A percentile compares a stretch with the other conserved stretches of the same genome.
These are phyloP conservation scores for Hapalemur alaotrensis DNA, from an alignment of 2,797 vertebrate genomes.

Conservation along the genomic window DNA sequence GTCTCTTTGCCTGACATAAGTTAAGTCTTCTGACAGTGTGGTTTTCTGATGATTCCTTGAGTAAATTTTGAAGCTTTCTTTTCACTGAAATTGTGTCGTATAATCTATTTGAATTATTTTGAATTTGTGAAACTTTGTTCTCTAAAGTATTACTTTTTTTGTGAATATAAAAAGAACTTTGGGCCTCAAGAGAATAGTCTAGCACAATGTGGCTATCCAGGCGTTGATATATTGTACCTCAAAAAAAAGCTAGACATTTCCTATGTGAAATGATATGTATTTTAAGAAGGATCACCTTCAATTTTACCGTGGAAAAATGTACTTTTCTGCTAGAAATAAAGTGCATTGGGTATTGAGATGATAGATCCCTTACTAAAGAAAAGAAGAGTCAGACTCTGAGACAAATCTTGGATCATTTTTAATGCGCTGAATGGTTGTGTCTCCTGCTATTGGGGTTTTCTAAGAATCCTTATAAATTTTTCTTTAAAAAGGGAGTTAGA, in stretches of 20 bases:
- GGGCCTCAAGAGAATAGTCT: background rate
- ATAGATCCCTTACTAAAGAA: background rate
- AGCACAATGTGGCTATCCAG: background rate
- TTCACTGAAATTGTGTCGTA: background rate
- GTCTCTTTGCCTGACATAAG: background rate
- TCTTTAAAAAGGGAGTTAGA: background rate
- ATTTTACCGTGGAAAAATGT: background rate
- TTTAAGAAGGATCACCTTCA: constrained; percentile 20
- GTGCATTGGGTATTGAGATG: background rate
- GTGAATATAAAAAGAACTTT: background rate
- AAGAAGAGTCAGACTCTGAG: background rate
- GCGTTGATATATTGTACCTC: background rate
- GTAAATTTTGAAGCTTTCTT: background rate
- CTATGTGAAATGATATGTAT: background rate
- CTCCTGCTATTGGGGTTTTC: background rate
- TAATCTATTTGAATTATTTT: constrained; percentile 17
- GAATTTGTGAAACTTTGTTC: background rate
- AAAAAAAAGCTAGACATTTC: background rate
- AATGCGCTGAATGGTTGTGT: rapidly evolving
- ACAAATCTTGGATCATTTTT: background rate
- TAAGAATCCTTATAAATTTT: background rate
- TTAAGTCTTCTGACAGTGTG: background rate
- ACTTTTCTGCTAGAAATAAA: background rate
- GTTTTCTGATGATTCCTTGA: constrained; percentile 14
- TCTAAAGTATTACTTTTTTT: background rate